Evolutionary conservation across 2,797 vertebrate genomes (phyloP), one percentile per base, ranked within the genome.

Genomic region (Echiichthys vipera): DNA sequence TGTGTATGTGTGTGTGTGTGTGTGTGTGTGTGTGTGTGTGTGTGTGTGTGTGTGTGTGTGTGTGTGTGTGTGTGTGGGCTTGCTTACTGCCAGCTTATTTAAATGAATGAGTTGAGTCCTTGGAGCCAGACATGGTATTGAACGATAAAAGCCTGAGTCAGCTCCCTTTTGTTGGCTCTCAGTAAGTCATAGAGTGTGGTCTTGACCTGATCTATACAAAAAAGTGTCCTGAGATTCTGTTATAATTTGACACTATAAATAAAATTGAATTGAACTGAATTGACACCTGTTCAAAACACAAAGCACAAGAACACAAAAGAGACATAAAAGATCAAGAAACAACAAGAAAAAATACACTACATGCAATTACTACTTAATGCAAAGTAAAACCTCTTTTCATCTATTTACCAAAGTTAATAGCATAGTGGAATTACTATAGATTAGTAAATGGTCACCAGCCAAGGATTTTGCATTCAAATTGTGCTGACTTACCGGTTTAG

Each of bases 391-490:
- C 13, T 55, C 37, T 59, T 51, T 78, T 37, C 43, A 51, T 66
- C 42, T 25, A 8, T 4, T 3, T 5, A 65, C 20, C 25, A 57
- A 71, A 51, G 45, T 71, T 65, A 59, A 74, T 61, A 49, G 37
- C 58, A 56, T 51, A 58, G 55, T 74, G 37, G 25, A 80, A 83
- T 81, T 73, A 64, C 25, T 73, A 55, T 40, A 65, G 63, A 85
- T 81, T 70, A 78, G 57, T 58, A 37, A 51, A 80, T 71, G 67
- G 78, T 80, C 72, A 78, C 50, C 34, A 68, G 56, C 49, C 49
- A 58, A 77, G 7, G 55, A 71, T 73, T 84, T 78, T 81, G 36
- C 58, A 74, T 72, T 83, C 53, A 80, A 69, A 84, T 77, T 58
- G 42, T 79, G 73, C 89, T 84, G 79, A 62, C 55, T 56, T 63